phyloP scores from a whole-genome alignment of 2,113 vertebrate genomes.

The Zeus faber region DNA sequence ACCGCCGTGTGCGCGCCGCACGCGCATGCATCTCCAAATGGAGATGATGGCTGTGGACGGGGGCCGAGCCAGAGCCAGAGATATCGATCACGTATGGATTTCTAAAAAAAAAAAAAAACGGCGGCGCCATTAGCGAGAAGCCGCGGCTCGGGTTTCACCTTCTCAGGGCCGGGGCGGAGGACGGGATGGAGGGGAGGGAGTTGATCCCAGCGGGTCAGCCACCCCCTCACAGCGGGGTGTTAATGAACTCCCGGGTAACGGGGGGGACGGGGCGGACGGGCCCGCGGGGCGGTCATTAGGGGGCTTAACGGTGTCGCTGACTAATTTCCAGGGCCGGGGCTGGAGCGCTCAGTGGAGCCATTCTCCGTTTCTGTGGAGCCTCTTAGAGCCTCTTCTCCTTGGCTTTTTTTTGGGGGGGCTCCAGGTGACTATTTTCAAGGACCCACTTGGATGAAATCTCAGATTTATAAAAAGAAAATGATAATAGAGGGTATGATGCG shows the following conservation, averaged over 20 bases:
- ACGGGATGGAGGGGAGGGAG: slow-evolving; percentile 35
- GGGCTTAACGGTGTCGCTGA: slow-evolving; percentile 71
- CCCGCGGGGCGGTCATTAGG: slow-evolving; percentile 70
- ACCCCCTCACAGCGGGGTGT: slow-evolving; percentile 70
- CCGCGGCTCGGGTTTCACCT: slow-evolving; percentile 72
- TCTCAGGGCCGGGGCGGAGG: slow-evolving; percentile 70
- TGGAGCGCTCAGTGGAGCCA: slow-evolving; percentile 44
- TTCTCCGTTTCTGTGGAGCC: slow-evolving; percentile 43
- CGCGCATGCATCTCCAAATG: slow-evolving; percentile 52
- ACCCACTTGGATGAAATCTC: slow-evolving; percentile 4
- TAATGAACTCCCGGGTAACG: slow-evolving; percentile 78
- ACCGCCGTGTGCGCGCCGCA: slow-evolving; percentile 27
- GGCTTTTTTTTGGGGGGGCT: too few relatives aligned
- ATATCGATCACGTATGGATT: slow-evolving; percentile 81
- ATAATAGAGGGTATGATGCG: too few relatives aligned
- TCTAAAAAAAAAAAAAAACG: slow-evolving; percentile 70
- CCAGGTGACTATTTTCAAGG: too few relatives aligned
- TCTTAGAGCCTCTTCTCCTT: too few relatives aligned
- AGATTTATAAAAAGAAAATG: not conserved
- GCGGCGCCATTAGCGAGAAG: slow-evolving; percentile 76
- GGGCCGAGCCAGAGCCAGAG: slow-evolving; percentile 62
- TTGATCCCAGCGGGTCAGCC: slow-evolving; percentile 44
- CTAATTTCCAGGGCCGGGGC: slow-evolving; percentile 63
- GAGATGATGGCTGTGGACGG: slow-evolving; percentile 52
- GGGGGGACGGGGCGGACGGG: slow-evolving; percentile 63